Evolutionary conservation across 2,888 invertebrate genomes (phyloP).

Genomic region (Dicyrtomina minuta): DNA sequence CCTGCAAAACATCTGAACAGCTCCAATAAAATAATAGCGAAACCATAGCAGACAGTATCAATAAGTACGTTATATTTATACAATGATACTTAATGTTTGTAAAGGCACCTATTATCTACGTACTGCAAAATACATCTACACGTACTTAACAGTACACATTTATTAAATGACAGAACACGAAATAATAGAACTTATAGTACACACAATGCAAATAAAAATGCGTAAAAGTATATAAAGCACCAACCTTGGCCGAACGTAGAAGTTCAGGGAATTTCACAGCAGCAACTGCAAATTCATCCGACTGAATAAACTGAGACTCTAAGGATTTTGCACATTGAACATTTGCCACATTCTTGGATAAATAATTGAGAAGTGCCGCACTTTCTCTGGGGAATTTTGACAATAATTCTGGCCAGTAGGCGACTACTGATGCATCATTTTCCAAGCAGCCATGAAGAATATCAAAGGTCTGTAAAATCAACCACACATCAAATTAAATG

Average conservation of each 20-base stretch:
- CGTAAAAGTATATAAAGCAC: neutral
- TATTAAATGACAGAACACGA: too few species aligned
- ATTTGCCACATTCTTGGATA: slow-evolving; percentile 47
- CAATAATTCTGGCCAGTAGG: slow-evolving; percentile 47
- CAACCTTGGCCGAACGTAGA: slow-evolving; percentile 49
- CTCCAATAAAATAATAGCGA: too few species aligned
- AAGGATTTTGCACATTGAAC: slow-evolving; percentile 42
- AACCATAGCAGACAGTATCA: too few species aligned
- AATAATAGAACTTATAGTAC: too few species aligned
- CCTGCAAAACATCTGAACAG: too few species aligned
- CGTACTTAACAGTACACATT: too few species aligned
- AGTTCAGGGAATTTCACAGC: slow-evolving; percentile 50
- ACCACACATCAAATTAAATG: neutral
- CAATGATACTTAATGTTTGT: too few species aligned
- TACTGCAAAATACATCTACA: too few species aligned
- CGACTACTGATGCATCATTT: slow-evolving; percentile 41
- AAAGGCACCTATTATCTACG: too few species aligned
- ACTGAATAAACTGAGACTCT: slow-evolving; percentile 49
- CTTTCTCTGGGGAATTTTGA: slow-evolving; percentile 47
- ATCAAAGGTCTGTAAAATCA: slow-evolving; percentile 40
- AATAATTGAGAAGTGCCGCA: slow-evolving; percentile 43
- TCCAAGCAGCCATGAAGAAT: slow-evolving; percentile 48
- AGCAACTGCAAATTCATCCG: slow-evolving; percentile 52
- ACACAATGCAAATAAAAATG: too few species aligned
- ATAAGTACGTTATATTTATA: too few species aligned